These are phyloP conservation scores for Polyommatus iphigenia DNA, from an alignment of 2,888 invertebrate genomes.

Conservation along the genomic window DNA sequence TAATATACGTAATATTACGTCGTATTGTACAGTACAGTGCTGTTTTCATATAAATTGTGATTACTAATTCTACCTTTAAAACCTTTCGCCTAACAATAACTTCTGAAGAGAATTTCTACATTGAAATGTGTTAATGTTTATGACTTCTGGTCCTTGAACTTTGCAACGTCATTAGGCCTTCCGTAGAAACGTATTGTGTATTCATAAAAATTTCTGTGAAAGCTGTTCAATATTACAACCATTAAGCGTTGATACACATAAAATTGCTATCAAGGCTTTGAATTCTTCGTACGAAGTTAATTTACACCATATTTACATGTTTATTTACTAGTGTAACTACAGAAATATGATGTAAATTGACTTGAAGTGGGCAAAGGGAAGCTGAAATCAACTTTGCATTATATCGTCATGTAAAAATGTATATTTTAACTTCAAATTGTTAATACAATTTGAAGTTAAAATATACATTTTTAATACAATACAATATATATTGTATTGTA, in stretches of 20 bases:
- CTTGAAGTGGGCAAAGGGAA: not conserved
- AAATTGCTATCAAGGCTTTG: not conserved
- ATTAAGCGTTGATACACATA: slow-evolving; percentile 20
- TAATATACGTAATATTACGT: too few species aligned
- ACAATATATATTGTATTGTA: too few species aligned
- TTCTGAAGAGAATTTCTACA: not conserved
- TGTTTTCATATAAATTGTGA: too few species aligned
- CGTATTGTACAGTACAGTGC: too few species aligned
- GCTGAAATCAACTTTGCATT: not conserved
- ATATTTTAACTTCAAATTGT: not conserved
- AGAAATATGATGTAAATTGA: not conserved
- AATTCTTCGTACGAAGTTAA: slow-evolving; percentile 4
- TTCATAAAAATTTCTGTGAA: slow-evolving; percentile 13
- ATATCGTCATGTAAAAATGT: not conserved
- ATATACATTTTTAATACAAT: too few species aligned
- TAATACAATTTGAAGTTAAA: too few species aligned
- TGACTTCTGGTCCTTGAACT: slow-evolving; percentile 22
- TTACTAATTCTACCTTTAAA: too few species aligned
- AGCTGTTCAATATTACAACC: slow-evolving; percentile 14
- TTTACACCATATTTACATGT: not conserved
- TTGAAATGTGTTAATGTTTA: not conserved
- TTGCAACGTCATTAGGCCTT: slow-evolving; percentile 19
- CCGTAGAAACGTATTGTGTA: slow-evolving; percentile 27
- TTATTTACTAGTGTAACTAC: not conserved
- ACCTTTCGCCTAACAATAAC: not conserved